A percentile compares a stretch with the other conserved stretches of the same genome.
Evolutionary conservation across 1,140 invertebrate species (phyloP).

Genomic region (Drosophila persimilis): DNA sequence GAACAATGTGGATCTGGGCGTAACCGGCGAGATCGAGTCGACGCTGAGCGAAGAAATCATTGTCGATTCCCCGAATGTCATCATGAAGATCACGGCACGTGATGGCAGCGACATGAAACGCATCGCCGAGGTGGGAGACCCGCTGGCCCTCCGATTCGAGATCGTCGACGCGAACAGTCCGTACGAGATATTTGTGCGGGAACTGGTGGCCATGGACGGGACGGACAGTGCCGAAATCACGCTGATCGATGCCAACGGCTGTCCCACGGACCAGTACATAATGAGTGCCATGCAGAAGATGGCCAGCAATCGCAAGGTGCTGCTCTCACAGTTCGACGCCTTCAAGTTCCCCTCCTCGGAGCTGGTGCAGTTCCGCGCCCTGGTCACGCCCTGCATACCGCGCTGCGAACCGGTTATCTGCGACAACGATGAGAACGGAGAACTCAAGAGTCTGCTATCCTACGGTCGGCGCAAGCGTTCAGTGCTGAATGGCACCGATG

Average conservation of each 20-base stretch:
- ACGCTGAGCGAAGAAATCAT: slow-evolving; percentile 92
- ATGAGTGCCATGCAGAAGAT: slow-evolving; percentile 96
- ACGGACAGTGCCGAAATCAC: slow-evolving; percentile 95
- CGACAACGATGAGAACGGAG: slow-evolving; percentile 91
- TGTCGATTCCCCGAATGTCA: slow-evolving; percentile 96
- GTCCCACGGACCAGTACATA: slow-evolving; percentile 96
- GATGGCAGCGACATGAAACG: slow-evolving; percentile 89
- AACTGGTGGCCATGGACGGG: slow-evolving; percentile 96
- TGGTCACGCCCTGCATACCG: slow-evolving; percentile 96
- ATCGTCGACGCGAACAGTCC: slow-evolving; percentile 95
- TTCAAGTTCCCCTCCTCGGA: slow-evolving; percentile 98
- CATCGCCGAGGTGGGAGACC: slow-evolving; percentile 94
- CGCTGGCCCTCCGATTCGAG: slow-evolving; percentile 94
- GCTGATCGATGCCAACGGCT: slow-evolving; percentile 94
- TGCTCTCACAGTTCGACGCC: slow-evolving; percentile 95
- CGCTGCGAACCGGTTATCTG: slow-evolving; percentile 96
- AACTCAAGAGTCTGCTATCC: slow-evolving; percentile 90
- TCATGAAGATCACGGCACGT: slow-evolving; percentile 95
- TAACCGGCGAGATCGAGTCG: slow-evolving; percentile 92
- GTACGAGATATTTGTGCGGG: slow-evolving; percentile 97
- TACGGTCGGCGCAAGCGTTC: slow-evolving; percentile 87
- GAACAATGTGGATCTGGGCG: slow-evolving; percentile 94
- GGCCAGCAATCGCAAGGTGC: slow-evolving; percentile 87
- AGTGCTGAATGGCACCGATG: slow-evolving; percentile 71
- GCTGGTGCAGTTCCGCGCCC: slow-evolving; percentile 95